These are phyloP conservation scores for Remorina albescens DNA, from an alignment of 2,797 vertebrate species.

Conservation along the genomic window DNA sequence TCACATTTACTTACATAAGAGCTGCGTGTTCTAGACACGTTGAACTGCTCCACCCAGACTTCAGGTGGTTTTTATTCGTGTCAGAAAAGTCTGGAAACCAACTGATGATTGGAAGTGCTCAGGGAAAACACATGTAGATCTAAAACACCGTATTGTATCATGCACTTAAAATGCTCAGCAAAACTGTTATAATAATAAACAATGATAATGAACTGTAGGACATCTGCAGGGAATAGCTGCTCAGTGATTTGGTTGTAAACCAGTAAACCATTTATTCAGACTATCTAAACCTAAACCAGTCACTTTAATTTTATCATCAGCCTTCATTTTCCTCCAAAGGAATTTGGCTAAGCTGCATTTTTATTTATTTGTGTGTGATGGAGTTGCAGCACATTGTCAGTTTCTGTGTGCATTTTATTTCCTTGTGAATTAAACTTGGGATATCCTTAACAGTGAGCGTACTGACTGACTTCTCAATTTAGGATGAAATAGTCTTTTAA, in stretches of 20 bases:
- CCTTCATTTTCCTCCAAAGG: neutral
- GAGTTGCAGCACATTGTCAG: neutral
- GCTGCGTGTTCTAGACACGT: neutral
- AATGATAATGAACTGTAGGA: neutral
- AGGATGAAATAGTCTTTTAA: slow-evolving; percentile 15
- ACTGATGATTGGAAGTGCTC: neutral
- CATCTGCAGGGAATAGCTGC: neutral
- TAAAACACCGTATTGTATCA: neutral
- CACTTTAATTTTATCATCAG: neutral
- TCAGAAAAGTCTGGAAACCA: neutral
- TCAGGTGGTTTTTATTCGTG: neutral
- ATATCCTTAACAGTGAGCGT: neutral
- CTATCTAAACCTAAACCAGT: neutral
- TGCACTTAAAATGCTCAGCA: neutral
- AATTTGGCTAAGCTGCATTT: neutral
- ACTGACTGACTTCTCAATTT: slow-evolving; percentile 3
- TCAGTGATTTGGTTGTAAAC: neutral
- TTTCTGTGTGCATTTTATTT: neutral
- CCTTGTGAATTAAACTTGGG: neutral
- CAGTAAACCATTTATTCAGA: neutral
- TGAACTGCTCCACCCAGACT: neutral
- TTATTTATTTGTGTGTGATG: neutral
- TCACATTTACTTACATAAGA: neutral
- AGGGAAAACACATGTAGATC: neutral
- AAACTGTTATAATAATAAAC: neutral